Evolutionary conservation across 2,888 invertebrate genomes (phyloP).

Genomic region (Physocephala rufipes): DNA sequence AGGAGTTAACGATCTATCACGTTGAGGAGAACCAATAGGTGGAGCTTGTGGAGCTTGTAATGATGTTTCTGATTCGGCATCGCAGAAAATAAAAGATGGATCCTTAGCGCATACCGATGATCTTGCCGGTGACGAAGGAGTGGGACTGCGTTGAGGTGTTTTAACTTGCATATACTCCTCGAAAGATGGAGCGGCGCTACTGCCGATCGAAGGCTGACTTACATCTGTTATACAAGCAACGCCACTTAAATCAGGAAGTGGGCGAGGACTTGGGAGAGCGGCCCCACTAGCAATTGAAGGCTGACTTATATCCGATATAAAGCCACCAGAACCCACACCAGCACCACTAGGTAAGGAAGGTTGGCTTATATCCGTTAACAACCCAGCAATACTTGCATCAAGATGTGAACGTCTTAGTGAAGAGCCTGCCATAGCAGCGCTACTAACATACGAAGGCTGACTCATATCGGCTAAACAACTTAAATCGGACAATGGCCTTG

Average conservation of each 20-base stretch:
- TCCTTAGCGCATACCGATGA: no score
- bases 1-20: not conserved
- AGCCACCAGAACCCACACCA: constrained; percentile 31
- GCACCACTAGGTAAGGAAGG: no score
- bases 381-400: not conserved
- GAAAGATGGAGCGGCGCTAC: not conserved
- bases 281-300: constrained; percentile 30
- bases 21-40: no score
- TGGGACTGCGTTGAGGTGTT: constrained; percentile 3
- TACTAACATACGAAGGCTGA: no score
- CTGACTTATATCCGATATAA: constrained; percentile 36
- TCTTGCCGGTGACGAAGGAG: not conserved
- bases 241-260: no score
- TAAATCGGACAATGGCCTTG: no score
- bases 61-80: not conserved
- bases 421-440: no score
- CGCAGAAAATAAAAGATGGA: not conserved
- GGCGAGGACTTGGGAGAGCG: not conserved
- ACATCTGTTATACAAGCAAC: no score
- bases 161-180: not conserved
- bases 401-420: no score
- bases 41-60: not conserved
- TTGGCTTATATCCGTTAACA: no score
- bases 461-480: no score
- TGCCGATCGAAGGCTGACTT: not conserved